Conservation (phyloP, 1,140 invertebrate species). For the Medauroidea extradentata region DNA sequence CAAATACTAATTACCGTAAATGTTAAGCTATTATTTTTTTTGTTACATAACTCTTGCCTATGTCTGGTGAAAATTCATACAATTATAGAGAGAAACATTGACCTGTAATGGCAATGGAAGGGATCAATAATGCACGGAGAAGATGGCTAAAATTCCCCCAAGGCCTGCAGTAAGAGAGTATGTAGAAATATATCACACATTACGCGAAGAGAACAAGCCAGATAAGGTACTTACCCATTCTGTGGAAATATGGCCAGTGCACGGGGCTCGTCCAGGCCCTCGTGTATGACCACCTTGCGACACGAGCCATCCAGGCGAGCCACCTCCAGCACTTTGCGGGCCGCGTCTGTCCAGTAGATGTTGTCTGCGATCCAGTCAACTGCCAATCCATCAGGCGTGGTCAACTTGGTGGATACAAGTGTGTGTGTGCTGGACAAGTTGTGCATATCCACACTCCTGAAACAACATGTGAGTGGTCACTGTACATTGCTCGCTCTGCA, state of each 20-base stretch:
- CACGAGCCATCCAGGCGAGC: constrained; percentile 71
- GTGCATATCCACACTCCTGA: constrained; percentile 60
- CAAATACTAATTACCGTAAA: too few species aligned
- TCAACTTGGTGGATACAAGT: constrained; percentile 53
- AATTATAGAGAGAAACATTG: too few species aligned
- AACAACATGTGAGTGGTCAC: constrained; percentile 33
- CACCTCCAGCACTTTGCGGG: constrained; percentile 78
- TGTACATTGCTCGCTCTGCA: too few species aligned
- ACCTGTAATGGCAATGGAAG: too few species aligned
- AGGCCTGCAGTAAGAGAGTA: background rate
- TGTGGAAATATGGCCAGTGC: constrained; percentile 72
- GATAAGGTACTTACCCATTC: constrained; percentile 60
- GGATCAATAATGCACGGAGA: too few species aligned
- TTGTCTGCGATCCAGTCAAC: constrained; percentile 87
- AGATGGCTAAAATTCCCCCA: too few species aligned
- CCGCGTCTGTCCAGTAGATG: constrained; percentile 86
- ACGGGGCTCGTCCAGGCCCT: constrained; percentile 67
- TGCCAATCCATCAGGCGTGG: constrained; percentile 72
- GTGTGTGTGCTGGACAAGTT: constrained; percentile 57
- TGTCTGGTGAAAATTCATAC: too few species aligned
- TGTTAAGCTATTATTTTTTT: too few species aligned
- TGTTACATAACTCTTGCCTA: too few species aligned
- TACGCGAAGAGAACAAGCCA: background rate
- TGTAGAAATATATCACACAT: background rate
- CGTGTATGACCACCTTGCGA: constrained; percentile 64